These are phyloP conservation scores for Melanerpes aurifrons DNA, from an alignment of 2,113 vertebrate genomes.

Conservation along the genomic window DNA sequence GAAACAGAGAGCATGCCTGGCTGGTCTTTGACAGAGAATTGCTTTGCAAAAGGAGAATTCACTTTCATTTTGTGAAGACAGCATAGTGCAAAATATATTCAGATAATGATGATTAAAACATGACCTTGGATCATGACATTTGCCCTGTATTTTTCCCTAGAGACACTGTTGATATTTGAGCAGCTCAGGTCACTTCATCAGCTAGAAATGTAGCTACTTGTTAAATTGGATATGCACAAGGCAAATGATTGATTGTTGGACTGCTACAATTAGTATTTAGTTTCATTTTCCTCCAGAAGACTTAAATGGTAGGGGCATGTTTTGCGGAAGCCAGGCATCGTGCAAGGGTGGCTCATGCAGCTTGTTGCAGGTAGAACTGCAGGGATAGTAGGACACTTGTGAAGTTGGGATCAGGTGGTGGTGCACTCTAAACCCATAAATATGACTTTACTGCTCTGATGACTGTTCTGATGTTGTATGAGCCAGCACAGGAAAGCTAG, in stretches of 20 bases:
- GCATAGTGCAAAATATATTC: not conserved
- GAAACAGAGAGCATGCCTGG: not conserved
- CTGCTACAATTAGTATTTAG: no score
- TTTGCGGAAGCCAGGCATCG: not conserved
- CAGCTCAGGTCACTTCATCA: not conserved
- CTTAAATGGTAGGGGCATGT: not conserved
- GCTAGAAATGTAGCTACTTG: not conserved
- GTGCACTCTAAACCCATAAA: not conserved
- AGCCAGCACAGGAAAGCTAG: not conserved
- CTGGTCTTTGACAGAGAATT: not conserved
- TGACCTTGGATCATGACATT: not conserved
- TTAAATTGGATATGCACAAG: not conserved
- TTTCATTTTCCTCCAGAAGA: not conserved
- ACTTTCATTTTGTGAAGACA: not conserved
- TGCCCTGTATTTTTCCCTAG: not conserved
- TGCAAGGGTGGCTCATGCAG: rapidly evolving
- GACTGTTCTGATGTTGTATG: not conserved
- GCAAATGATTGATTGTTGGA: rapidly evolving
- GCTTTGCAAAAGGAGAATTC: not conserved
- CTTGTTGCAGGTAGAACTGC: not conserved
- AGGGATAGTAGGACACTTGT: not conserved
- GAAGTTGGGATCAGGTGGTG: not conserved
- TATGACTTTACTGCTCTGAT: not conserved
- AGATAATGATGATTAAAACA: not conserved
- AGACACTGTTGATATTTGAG: not conserved